A percentile compares a stretch with the other conserved stretches of the same genome.
Conservation (phyloP, 2,113 vertebrate genomes). For the Onychorhynchus coronatus region DNA sequence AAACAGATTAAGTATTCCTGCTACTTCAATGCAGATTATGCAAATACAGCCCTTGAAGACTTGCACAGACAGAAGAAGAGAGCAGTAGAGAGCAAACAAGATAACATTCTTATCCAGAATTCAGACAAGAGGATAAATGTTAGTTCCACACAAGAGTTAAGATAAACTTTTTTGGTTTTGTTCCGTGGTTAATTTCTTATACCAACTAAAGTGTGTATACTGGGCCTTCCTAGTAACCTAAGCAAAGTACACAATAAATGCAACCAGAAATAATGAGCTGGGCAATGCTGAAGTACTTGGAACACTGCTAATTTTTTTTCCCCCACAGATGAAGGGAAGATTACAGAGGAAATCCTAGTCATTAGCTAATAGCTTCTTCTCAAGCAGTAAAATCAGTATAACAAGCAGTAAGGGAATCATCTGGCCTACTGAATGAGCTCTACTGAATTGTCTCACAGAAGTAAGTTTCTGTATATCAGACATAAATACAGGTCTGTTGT, state of each 20-base stretch:
- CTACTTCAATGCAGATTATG: constrained; percentile 23
- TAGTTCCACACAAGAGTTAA: background rate
- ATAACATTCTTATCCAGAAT: constrained; percentile 2
- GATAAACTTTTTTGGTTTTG: background rate
- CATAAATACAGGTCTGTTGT: background rate
- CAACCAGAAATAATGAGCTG: background rate
- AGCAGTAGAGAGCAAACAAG: background rate
- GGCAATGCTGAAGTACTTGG: background rate
- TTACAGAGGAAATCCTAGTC: background rate
- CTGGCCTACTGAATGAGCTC: background rate
- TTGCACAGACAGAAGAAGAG: background rate
- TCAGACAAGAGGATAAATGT: constrained; percentile 15
- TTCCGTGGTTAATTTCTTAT: background rate
- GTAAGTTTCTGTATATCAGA: background rate
- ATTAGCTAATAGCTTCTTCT: constrained; percentile 37
- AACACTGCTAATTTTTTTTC: background rate
- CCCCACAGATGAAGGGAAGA: background rate
- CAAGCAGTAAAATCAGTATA: background rate
- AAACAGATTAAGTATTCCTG: background rate
- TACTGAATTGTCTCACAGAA: background rate
- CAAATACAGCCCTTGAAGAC: constrained; percentile 22
- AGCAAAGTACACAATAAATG: background rate
- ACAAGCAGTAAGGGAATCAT: background rate
- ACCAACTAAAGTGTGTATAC: background rate
- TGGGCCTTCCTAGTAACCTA: constrained; percentile 3